phyloP scores from a whole-genome alignment of 2,888 invertebrate genomes.

The Leptopilina drosophilae region DNA sequence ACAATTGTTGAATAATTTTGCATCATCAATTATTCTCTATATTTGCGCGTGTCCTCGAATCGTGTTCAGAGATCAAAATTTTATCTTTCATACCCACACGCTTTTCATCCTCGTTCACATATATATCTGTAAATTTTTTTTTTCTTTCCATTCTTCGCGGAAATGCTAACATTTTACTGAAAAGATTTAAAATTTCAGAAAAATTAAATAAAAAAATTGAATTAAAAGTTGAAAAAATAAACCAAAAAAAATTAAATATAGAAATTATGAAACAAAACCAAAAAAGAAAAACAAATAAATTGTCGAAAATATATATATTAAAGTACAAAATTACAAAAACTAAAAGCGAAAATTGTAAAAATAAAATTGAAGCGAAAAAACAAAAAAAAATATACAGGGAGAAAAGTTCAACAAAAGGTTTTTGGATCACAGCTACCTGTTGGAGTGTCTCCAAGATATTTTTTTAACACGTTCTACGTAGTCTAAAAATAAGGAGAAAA shows the following conservation, averaged over 20 bases:
- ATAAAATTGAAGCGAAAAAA: not conserved
- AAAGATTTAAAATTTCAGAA: not conserved
- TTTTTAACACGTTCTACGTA: slow-evolving; percentile 33
- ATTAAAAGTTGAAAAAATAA: too few species aligned
- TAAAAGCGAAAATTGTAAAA: not conserved
- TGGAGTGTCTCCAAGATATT: slow-evolving; percentile 30
- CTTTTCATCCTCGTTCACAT: not conserved
- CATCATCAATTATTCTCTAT: not conserved
- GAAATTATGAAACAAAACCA: too few species aligned
- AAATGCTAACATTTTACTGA: not conserved
- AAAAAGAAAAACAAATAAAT: too few species aligned
- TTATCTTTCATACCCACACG: not conserved
- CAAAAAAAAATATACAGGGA: not conserved
- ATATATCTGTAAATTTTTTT: not conserved
- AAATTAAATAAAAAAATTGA: too few species aligned
- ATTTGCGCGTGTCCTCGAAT: not conserved
- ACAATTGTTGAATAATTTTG: not conserved
- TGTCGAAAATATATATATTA: too few species aligned
- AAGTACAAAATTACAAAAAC: too few species aligned
- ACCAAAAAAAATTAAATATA: too few species aligned
- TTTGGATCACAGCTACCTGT: slow-evolving; percentile 35
- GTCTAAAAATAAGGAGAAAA: slow-evolving; percentile 27
- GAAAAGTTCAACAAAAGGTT: slow-evolving; percentile 26
- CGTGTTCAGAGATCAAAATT: too few species aligned
- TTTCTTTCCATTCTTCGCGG: not conserved